phyloP scores from a whole-genome alignment of 1,140 invertebrate genomes.

The Ridgeia piscesae region DNA sequence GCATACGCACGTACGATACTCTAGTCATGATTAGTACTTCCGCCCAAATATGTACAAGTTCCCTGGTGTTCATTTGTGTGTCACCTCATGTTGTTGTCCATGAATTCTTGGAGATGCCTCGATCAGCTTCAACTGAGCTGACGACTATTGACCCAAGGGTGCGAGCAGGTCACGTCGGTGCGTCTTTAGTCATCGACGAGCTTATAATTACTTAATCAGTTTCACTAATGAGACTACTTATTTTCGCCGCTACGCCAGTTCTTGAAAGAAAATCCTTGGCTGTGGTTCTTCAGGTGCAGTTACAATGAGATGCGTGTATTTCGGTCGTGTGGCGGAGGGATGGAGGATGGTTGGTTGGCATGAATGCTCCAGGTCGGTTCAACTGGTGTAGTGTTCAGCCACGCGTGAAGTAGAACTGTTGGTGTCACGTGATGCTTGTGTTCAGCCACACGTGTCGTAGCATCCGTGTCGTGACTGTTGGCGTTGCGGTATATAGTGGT shows the following conservation, averaged over 20 bases:
- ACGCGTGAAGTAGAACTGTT: no score
- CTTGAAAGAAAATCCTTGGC: neutral
- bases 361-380: neutral
- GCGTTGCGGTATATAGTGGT: no score
- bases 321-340: neutral
- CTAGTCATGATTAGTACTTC: no score
- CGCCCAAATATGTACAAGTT: no score
- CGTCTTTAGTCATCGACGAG: neutral
- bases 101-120: neutral
- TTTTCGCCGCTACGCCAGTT: neutral
- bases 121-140: neutral
- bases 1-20: neutral
- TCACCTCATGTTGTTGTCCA: no score
- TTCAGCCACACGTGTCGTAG: no score
- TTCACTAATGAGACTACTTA: neutral
- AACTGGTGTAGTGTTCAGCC: neutral
- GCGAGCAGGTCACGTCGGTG: neutral
- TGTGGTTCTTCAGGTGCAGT: neutral
- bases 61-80: no score
- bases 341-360: neutral
- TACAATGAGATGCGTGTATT: neutral
- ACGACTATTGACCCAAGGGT: neutral
- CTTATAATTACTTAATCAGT: neutral
- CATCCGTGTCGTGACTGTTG: no score
- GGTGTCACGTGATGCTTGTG: no score